These are phyloP conservation scores for Isaurus tuberculatus DNA, from an alignment of 92 coral and sea anemone species.

Conservation along the genomic window DNA sequence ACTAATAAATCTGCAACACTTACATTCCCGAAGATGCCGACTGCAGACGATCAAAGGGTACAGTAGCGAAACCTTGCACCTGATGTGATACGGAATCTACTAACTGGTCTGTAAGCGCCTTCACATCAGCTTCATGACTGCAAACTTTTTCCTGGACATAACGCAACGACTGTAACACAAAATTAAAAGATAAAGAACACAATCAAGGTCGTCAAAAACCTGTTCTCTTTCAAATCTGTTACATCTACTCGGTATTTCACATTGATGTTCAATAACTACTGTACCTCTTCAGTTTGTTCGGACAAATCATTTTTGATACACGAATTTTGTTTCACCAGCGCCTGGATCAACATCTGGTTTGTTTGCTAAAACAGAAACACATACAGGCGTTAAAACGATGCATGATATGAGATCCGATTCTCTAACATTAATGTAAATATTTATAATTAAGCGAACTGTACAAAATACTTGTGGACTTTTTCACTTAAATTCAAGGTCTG, in stretches of 20 bases:
- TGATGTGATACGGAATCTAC: conserved; percentile 76
- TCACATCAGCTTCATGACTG: conserved; percentile 81
- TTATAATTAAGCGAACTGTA: too few relatives aligned
- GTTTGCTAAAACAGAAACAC: conserved; percentile 77
- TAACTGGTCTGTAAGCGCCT: conserved; percentile 77
- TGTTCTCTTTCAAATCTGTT: too few relatives aligned
- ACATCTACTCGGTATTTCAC: not conserved
- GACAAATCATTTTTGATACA: conserved; percentile 77
- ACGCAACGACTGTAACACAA: conserved; percentile 64
- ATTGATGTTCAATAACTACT: not conserved
- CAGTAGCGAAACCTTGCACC: conserved; percentile 80
- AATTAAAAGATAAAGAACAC: not conserved
- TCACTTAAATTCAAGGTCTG: too few relatives aligned
- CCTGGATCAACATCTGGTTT: conserved; percentile 89
- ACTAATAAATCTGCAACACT: not conserved
- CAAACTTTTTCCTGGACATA: conserved; percentile 87
- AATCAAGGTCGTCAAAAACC: too few relatives aligned
- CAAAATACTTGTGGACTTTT: too few relatives aligned
- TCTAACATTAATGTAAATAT: not conserved
- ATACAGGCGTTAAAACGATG: not conserved
- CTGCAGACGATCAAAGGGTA: conserved; percentile 81
- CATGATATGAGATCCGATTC: too few relatives aligned
- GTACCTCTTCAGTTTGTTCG: conserved; percentile 88
- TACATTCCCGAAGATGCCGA: conserved; percentile 77
- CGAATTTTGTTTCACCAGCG: conserved; percentile 92